Base-by-base conservation (phyloP, 2,888 invertebrate genomes). In the Apodemia duryi region DNA sequence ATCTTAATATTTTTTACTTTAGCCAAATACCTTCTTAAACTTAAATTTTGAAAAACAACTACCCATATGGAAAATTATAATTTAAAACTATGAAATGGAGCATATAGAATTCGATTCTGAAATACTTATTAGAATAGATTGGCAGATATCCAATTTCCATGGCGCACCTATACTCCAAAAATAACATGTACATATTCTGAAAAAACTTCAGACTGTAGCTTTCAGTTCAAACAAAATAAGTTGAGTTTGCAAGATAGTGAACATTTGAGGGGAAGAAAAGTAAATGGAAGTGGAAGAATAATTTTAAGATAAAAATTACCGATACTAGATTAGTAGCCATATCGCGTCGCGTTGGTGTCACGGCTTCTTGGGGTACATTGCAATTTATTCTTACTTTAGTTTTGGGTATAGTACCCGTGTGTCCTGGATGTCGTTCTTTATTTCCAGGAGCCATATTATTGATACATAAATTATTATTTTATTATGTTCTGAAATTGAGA, bases 351-450 rank as follows among this genome's bases (percentile, higher is more conserved):
- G 94, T 93, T 61, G 94, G 94, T 69, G 93, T 93, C 73, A 93
- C 93, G 74, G 93, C 92, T 83, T 94, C 94, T 77, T 92, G 92
- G 21, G 92, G 93, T 35, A 92, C 92, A 86, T 92, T 91, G 84
- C 93, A 94, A 80, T 93, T 93, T 78, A 93, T 93, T 72, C 93
- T 86, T 66, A 91, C 88, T 85, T 93, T 94, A 65, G 93, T 91
- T 88, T 95, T 95, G 72, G 95, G 95, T 75, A 95, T 94, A 54
- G 95, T 94, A 73, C 95, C 95, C 75, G 95, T 95, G 76, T 91
- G 90, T 76, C 85, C 82, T 75, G 91, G 83, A 77, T 90, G 89
- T 68, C 91, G 82, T 75, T 91, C 90, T 80, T 91, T 91, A 80
- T 89, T 91, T 73, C 90, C 91, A 82, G 91, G 91, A 82, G 91